Evolutionary conservation across 2,888 invertebrate species (phyloP), one percentile per base, ranked within the genome.

Genomic region (Parelbella ahira): DNA sequence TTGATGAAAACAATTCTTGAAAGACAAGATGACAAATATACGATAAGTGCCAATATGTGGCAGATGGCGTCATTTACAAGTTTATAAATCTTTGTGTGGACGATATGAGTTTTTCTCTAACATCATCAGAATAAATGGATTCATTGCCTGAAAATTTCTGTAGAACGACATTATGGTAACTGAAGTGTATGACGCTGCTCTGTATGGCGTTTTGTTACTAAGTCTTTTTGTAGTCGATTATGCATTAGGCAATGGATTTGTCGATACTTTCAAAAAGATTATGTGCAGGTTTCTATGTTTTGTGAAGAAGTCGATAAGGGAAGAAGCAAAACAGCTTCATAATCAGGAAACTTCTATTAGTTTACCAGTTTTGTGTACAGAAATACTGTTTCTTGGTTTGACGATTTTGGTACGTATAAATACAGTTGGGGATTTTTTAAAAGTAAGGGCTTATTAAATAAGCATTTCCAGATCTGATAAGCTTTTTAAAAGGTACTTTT

Each of bases 331-430:
- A 6, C 34, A 54, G 0, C 45, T 43, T 1, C 42, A 53, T 3
- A 45, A 30, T 3, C 49, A 34, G 0, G 32, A 48, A 1, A 63
- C 63, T 15, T 61, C 67, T 1, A 50, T 73, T 0, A 78, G 56
- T 44, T 7, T 79, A 0, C 51, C 69, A 0, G 56, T 73, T 5
- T 47, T 82, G 7, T 36, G 72, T 0, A 48, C 60, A 4, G 82
- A 83, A 54, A 53, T 81, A 10, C 3, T 74, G 1, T 55, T 71
- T 6, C 51, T 84, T 5, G 48, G 53, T 15, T 36, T 73, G 1
- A 73, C 75, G 2, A 57, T 76, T 20, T 49, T 53, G 45, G 83
- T 83, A 48, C 68, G 77, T 61, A n/a, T n/a, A n/a, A n/a, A n/a
- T n/a, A n/a, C n/a, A n/a, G n/a, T n/a, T n/a, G n/a, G n/a, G n/a